Evolutionary conservation across 2,888 invertebrate genomes (phyloP).

Genomic region (Acheta domesticus): DNA sequence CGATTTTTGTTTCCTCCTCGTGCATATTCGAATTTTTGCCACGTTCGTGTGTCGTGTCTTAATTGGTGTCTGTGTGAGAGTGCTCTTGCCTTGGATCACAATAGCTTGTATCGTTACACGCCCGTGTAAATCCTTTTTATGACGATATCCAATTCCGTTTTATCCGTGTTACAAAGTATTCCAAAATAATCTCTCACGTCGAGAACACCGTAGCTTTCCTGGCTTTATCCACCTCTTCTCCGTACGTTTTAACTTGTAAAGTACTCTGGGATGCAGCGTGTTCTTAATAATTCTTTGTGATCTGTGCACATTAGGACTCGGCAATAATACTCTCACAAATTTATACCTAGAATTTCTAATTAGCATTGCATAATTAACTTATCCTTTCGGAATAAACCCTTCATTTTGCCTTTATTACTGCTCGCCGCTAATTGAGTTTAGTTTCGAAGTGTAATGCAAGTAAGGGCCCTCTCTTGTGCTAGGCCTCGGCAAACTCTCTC

Average conservation of each 20-base stretch:
- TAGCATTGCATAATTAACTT: conserved; percentile 2
- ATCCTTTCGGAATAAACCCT: not conserved
- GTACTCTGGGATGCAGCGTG: not conserved
- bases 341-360: conserved; percentile 9
- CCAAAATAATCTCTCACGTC: conserved; percentile 2
- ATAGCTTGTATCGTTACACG: not conserved
- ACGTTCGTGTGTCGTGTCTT: not conserved
- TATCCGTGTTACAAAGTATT: not conserved
- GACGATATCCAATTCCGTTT: conserved; percentile 1
- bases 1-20: too few relatives aligned
- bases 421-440: not conserved
- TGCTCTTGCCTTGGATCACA: not conserved
- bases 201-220: not conserved
- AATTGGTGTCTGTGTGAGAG: not conserved
- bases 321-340: conserved; percentile 18
- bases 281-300: conserved; percentile 18
- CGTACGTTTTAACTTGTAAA: not conserved
- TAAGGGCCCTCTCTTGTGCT: not conserved
- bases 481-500: not conserved
- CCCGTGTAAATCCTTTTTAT: not conserved
- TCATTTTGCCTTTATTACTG: not conserved
- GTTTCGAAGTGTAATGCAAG: conserved; percentile 8
- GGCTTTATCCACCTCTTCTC: not conserved
- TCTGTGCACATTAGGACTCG: not conserved
- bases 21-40: not conserved